These are phyloP conservation scores for Thryonomys swinderianus DNA, from an alignment of 2,113 vertebrate species.

Conservation along the genomic window DNA sequence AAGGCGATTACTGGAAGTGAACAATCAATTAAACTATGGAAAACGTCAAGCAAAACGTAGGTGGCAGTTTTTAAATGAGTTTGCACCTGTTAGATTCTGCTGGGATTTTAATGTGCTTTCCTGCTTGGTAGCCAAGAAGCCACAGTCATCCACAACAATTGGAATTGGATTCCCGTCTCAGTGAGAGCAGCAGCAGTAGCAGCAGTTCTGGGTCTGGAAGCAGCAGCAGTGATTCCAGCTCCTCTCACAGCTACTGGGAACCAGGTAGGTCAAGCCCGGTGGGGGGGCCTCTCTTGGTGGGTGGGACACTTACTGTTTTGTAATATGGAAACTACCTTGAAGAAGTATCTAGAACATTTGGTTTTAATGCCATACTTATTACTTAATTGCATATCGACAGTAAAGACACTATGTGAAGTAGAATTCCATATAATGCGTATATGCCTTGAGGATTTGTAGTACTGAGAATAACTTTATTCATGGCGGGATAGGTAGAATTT, in stretches of 20 bases:
- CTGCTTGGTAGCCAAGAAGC: no score
- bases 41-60: constrained; percentile 85
- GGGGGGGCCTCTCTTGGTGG: constrained; percentile 45
- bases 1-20: constrained; percentile 80
- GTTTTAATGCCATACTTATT: no score
- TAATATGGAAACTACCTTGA: neutral
- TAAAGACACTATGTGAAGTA: no score
- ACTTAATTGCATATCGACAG: no score
- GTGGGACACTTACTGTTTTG: constrained; percentile 1
- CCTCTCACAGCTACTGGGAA: constrained; percentile 90
- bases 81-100: no score
- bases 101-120: no score
- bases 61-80: constrained; percentile 53
- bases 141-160: no score
- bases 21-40: constrained; percentile 81
- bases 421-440: neutral
- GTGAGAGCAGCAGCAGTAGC: constrained; percentile 85
- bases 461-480: constrained; percentile 43
- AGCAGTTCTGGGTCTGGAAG: constrained; percentile 72
- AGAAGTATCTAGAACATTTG: no score
- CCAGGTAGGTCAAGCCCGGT: constrained; percentile 88
- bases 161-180: constrained; percentile 87
- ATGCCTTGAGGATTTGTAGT: constrained; percentile 30
- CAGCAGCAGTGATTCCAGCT: no score
- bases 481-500: neutral